Conservation (phyloP, 2,888 invertebrate genomes). For the Luperina testacea region DNA sequence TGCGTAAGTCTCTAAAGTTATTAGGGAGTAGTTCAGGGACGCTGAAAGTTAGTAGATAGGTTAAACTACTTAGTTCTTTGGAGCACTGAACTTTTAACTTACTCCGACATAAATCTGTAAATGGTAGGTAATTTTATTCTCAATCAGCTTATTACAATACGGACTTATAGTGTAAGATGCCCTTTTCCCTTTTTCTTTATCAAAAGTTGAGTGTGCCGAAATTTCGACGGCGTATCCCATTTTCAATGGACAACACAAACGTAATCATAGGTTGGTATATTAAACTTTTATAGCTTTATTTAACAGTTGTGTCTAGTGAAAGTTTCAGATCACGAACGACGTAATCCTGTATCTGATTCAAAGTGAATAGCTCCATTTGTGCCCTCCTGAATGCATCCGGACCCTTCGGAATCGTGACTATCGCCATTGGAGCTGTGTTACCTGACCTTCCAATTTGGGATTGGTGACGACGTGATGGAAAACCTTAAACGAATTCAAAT, state of each 20-base stretch:
- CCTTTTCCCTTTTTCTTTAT: background rate
- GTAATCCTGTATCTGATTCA: conserved; percentile 81
- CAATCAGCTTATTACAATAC: conserved; percentile 11
- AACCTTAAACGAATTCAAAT: conserved; percentile 56
- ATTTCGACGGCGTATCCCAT: conserved; percentile 33
- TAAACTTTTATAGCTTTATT: conserved; percentile 68
- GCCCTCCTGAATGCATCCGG: conserved; percentile 83
- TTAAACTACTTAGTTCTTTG: conserved; percentile 22
- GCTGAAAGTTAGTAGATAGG: conserved; percentile 23
- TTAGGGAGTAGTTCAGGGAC: conserved; percentile 14
- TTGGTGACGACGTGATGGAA: conserved; percentile 61
- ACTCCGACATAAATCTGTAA: background rate
- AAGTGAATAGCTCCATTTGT: conserved; percentile 81
- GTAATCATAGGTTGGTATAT: conserved; percentile 58
- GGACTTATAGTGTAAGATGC: background rate
- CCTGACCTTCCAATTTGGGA: conserved; percentile 67
- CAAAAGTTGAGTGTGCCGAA: conserved; percentile 8
- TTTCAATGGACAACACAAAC: conserved; percentile 44
- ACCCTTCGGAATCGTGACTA: conserved; percentile 78
- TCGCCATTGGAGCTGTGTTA: conserved; percentile 67
- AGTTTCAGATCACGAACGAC: conserved; percentile 81
- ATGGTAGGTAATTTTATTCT: background rate
- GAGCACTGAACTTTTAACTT: conserved; percentile 27
- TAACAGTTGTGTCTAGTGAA: conserved; percentile 70
- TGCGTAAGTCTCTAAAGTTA: conserved; percentile 26